Evolutionary conservation across 2,113 vertebrate genomes (phyloP).

Genomic region (Dryoscopus gambensis): DNA sequence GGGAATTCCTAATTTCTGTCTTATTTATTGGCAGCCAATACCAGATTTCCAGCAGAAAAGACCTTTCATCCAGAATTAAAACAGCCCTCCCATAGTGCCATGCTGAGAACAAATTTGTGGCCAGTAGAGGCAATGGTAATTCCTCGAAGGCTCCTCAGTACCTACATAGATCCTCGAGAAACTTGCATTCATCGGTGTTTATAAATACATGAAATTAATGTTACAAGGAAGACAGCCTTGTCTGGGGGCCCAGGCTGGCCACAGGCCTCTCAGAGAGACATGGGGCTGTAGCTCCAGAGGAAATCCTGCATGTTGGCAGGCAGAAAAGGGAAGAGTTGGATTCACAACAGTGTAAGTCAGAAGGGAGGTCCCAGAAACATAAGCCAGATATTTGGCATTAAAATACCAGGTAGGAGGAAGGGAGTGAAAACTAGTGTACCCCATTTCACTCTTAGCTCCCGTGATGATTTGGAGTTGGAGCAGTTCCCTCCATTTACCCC

Average conservation of each 20-base stretch:
- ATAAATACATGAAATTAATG: background rate
- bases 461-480: background rate
- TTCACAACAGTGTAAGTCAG: background rate
- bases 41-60: slow-evolving; percentile 18
- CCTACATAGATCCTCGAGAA: background rate
- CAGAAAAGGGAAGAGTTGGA: background rate
- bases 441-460: background rate
- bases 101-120: background rate
- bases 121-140: background rate
- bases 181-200: background rate
- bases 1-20: slow-evolving; percentile 16
- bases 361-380: background rate
- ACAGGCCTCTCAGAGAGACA: background rate
- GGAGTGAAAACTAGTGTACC: background rate
- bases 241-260: background rate
- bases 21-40: background rate
- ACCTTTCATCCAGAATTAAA: background rate
- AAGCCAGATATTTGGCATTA: background rate
- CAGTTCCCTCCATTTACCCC: background rate
- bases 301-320: background rate
- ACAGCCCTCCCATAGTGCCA: background rate
- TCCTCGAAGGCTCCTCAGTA: background rate
- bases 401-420: background rate
- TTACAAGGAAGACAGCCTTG: background rate
- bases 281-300: background rate